A percentile compares a stretch with the other conserved stretches of the same genome.
phyloP scores from a whole-genome alignment of 2,113 vertebrate species.

The Gadus chalcogrammus region DNA sequence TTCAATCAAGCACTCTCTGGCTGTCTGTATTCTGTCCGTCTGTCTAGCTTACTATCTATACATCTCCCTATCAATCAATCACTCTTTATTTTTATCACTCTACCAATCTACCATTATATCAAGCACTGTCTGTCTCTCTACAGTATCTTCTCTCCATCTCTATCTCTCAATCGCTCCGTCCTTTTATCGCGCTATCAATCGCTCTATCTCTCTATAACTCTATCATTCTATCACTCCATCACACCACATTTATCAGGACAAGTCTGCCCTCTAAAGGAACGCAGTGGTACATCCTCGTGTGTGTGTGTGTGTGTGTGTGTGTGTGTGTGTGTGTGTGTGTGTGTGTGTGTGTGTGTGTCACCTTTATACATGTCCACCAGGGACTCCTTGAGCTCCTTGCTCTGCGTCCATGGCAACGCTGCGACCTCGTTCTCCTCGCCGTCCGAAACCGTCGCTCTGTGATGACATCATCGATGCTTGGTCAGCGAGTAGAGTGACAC shows the following conservation, averaged over 20 bases:
- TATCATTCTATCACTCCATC: neutral
- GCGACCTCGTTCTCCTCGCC: neutral
- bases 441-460: neutral
- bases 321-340: neutral
- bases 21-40: no score
- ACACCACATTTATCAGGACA: no score
- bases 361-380: constrained; percentile 5
- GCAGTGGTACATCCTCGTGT: no score
- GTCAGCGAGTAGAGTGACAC: no score
- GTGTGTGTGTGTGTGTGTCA: neutral
- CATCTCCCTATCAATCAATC: no score
- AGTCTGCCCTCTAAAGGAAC: no score
- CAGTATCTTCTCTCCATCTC: neutral
- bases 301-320: neutral
- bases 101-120: neutral
- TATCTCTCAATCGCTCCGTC: neutral
- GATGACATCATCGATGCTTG: no score
- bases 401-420: neutral
- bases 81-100: no score
- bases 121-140: no score
- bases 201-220: no score
- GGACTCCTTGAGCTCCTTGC: neutral
- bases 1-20: no score
- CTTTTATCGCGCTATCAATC: neutral
- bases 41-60: no score